phyloP scores from a whole-genome alignment of 2,888 invertebrate genomes.

The Emmelina monodactyla region DNA sequence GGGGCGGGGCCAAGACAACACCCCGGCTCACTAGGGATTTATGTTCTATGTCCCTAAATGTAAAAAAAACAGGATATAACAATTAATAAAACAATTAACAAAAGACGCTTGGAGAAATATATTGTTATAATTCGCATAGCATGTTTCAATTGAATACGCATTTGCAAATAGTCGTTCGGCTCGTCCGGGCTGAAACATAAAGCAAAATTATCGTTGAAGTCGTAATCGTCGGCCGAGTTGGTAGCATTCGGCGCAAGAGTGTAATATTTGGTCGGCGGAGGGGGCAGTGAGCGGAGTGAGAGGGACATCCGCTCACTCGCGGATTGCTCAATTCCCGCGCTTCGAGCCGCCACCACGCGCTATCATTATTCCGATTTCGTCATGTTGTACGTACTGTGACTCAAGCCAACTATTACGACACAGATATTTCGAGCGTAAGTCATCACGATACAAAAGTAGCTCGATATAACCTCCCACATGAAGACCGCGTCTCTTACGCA shows the following conservation, averaged over 20 bases:
- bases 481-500: conserved; percentile 40
- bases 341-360: conserved; percentile 23
- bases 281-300: conserved; percentile 22
- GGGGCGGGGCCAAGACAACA: no score
- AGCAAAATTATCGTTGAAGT: conserved; percentile 27
- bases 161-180: no score
- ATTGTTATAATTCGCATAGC: no score
- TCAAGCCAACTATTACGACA: conserved; percentile 41
- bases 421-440: conserved; percentile 25
- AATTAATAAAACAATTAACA: no score
- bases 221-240: conserved; percentile 24
- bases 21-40: no score
- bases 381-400: conserved; percentile 36
- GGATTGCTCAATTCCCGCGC: conserved; percentile 53
- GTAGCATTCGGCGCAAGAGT: conserved; percentile 23
- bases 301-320: conserved; percentile 39
- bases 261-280: conserved; percentile 30
- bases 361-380: conserved; percentile 44
- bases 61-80: no score
- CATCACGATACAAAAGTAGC: conserved; percentile 2
- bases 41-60: no score
- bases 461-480: conserved; percentile 2
- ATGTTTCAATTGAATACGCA: no score
- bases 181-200: conserved; percentile 42
- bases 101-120: no score